A percentile compares a stretch with the other conserved stretches of the same genome.
Evolutionary conservation across 2,113 vertebrate genomes (phyloP).

Genomic region (Lasiurus cinereus): DNA sequence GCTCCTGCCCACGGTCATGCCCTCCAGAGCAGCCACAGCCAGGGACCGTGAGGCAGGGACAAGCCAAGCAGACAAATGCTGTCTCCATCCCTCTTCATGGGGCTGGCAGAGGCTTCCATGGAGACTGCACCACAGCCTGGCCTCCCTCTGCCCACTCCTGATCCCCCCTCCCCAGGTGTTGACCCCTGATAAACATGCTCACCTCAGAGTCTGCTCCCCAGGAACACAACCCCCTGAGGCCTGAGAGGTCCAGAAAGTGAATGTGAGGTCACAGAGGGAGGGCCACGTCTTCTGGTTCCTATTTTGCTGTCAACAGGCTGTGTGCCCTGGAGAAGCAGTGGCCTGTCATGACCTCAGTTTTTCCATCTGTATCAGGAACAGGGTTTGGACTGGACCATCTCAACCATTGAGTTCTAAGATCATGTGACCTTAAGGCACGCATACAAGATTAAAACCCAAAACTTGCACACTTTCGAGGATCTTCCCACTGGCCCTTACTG

Average conservation of each 20-base stretch:
- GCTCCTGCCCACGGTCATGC: fast-evolving
- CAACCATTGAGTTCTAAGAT: neutral
- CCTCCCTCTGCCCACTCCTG: neutral
- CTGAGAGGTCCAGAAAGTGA: neutral
- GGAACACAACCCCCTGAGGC: neutral
- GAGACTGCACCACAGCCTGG: fast-evolving
- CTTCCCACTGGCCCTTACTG: neutral
- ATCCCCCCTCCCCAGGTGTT: neutral
- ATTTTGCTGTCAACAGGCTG: neutral
- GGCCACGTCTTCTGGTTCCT: neutral
- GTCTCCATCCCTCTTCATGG: neutral
- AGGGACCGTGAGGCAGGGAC: neutral
- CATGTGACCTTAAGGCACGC: neutral
- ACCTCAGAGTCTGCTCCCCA: neutral
- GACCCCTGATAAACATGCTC: neutral
- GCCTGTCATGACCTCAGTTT: neutral
- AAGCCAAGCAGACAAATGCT: neutral
- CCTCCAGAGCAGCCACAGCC: neutral
- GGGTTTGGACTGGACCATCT: neutral
- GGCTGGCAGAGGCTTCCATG: neutral
- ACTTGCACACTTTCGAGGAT: neutral
- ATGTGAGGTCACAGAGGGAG: neutral
- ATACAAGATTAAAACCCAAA: neutral
- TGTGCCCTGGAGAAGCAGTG: neutral
- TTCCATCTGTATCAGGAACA: neutral